These are phyloP conservation scores for Sebastes steindachneri DNA, from an alignment of 2,797 vertebrate genomes.

Conservation along the genomic window DNA sequence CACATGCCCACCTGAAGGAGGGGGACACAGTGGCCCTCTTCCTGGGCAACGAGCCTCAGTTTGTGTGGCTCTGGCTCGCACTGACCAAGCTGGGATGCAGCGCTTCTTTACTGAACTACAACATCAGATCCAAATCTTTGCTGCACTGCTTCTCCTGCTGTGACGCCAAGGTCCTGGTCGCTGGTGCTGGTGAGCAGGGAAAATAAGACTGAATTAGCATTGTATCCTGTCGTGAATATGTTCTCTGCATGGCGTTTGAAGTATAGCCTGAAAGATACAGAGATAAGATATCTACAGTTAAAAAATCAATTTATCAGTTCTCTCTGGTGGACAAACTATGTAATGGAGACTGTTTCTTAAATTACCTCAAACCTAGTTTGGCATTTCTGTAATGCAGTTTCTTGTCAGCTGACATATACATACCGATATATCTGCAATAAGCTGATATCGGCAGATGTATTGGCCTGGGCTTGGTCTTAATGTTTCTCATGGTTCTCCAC, in stretches of 20 bases:
- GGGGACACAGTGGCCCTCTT: constrained; percentile 87
- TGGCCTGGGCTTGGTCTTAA: not conserved
- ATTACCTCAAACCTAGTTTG: not conserved
- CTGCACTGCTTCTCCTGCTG: constrained; percentile 88
- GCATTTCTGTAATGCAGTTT: not conserved
- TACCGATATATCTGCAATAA: too few relatives aligned
- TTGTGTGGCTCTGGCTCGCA: constrained; percentile 86
- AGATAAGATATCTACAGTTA: not conserved
- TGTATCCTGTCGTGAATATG: not conserved
- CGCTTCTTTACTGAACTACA: constrained; percentile 85
- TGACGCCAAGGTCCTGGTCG: constrained; percentile 83
- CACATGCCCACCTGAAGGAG: constrained; percentile 61
- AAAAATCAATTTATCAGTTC: not conserved
- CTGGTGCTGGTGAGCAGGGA: constrained; percentile 79
- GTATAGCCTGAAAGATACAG: not conserved
- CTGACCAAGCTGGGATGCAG: constrained; percentile 87
- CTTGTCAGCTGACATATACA: not conserved
- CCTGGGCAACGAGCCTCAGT: constrained; percentile 85
- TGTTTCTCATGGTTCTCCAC: not conserved
- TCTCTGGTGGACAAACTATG: not conserved
- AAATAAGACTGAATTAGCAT: not conserved
- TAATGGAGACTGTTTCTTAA: not conserved
- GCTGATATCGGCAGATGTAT: too few relatives aligned
- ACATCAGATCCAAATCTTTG: constrained; percentile 84
- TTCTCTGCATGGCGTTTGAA: not conserved